Evolutionary conservation across 2,113 vertebrate genomes (phyloP).

Genomic region (Psettodes erumei): DNA sequence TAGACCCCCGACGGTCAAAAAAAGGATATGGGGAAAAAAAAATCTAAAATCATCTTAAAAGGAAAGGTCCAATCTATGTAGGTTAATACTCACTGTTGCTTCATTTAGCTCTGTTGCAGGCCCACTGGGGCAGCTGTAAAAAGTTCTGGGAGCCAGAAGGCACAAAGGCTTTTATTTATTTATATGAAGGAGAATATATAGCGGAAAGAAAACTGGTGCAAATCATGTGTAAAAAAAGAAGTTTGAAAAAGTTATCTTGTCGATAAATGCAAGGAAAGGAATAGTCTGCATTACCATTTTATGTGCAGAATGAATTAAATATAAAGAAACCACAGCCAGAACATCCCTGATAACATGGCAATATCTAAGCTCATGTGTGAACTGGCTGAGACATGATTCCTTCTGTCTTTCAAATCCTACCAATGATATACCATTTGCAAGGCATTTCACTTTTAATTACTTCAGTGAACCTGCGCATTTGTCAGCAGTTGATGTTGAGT

Average conservation of each 20-base stretch:
- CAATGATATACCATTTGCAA: conserved; percentile 57
- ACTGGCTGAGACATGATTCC: conserved; percentile 53
- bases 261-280: conserved; percentile 43
- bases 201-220: conserved; percentile 70
- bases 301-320: conserved; percentile 72
- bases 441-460: conserved; percentile 68
- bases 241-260: conserved; percentile 52
- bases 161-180: conserved; percentile 78
- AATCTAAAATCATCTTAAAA: conserved; percentile 74
- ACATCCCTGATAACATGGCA: conserved; percentile 65
- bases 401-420: conserved; percentile 42
- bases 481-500: conserved; percentile 53
- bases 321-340: conserved; percentile 51
- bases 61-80: conserved; percentile 74
- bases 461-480: conserved; percentile 57
- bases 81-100: conserved; percentile 77
- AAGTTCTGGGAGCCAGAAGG: conserved; percentile 72
- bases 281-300: conserved; percentile 63
- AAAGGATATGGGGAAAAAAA: conserved; percentile 37
- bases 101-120: conserved; percentile 73
- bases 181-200: conserved; percentile 69
- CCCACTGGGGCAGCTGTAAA: conserved; percentile 66
- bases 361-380: conserved; percentile 62
- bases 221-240: conserved; percentile 61
- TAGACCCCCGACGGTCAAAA: conserved; percentile 71